Evolutionary conservation across 2,797 vertebrate genomes (phyloP).

Genomic region (Enteromius paludinosus): DNA sequence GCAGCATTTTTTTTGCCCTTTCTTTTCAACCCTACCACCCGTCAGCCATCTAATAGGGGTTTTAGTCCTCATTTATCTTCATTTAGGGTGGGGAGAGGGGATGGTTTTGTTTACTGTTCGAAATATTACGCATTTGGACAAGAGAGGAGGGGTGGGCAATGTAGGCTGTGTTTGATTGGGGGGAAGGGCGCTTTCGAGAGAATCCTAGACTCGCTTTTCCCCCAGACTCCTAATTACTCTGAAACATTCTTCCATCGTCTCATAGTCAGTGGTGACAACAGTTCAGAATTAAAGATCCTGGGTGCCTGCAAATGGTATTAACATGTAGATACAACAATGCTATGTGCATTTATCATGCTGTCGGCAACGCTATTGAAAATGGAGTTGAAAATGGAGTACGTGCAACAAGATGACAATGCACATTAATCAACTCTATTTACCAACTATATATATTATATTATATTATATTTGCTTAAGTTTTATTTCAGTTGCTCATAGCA

Average conservation of each 20-base stretch:
- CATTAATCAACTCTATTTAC: constrained; percentile 75
- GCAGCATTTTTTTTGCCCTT: constrained; percentile 50
- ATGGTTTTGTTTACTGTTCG: constrained; percentile 69
- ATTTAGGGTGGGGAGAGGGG: constrained; percentile 68
- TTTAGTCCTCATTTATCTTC: constrained; percentile 73
- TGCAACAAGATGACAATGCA: constrained; percentile 63
- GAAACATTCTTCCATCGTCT: constrained; percentile 61
- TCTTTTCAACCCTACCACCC: constrained; percentile 61
- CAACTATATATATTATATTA: no score
- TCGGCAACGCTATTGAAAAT: constrained; percentile 63
- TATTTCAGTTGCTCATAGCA: constrained; percentile 64
- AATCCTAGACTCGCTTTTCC: constrained; percentile 57
- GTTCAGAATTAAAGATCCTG: constrained; percentile 46
- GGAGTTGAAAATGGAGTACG: constrained; percentile 64
- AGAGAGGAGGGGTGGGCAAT: constrained; percentile 58
- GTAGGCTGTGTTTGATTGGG: constrained; percentile 63
- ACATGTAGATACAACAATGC: constrained; percentile 55
- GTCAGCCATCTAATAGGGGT: constrained; percentile 66
- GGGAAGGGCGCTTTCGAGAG: constrained; percentile 65
- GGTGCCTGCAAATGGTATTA: constrained; percentile 24
- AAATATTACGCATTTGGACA: constrained; percentile 61
- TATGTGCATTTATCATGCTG: constrained; percentile 59
- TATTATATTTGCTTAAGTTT: constrained; percentile 45
- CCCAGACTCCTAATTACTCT: constrained; percentile 65
- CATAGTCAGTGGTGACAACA: constrained; percentile 41